Base-by-base conservation (phyloP, 2,797 vertebrate genomes). In the Tauraco hartlaubi region DNA sequence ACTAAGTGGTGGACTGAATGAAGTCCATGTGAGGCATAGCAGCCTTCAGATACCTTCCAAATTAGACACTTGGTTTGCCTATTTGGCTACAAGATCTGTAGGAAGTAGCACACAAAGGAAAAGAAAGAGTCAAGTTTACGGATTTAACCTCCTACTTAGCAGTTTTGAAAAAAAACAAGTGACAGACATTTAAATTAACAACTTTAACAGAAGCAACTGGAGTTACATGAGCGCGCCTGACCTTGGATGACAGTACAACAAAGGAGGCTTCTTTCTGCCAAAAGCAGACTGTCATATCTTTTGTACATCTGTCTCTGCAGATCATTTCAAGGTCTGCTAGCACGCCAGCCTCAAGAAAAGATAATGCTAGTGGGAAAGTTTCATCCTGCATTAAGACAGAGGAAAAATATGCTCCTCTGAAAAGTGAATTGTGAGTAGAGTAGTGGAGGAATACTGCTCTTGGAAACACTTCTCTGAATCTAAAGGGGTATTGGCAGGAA, bases 271-370 rank as follows among this genome's bases (percentile, higher is more conserved):
- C 81, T 67, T 92, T 85, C 84, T 92, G 90, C 77, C 93, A 90
- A 90, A 92, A 93, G 67, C 77, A 94, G 90, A 48, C 85, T 91
- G 85, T 94, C 83, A 49, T 95, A 95, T 96, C 85, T 86, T 96
- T 94, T 90, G 88, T 92, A 39, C 9, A 43, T 94, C 92, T 92
- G 88, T 92, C 82, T 90, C 79, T 91, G 82, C 63, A 85, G 91
- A 95, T 92, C 35, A 87, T 88, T 96, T 96, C 93, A 95, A 96
- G 94, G 91, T 81, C 91, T 76, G 67, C 77, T 77, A 61, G 51
- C 17, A 28, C 29, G 33, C 62, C 72, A 92, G 37, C 63, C 79
- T 94, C 85, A 92, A 92, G 91, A 90, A 86, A 84, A 94, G 67
- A 93, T 77, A 94, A 82, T 67, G 71, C 67, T 86, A 92, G 67